phyloP scores from a whole-genome alignment of 2,113 vertebrate species.

The Thamnophis sirtalis region DNA sequence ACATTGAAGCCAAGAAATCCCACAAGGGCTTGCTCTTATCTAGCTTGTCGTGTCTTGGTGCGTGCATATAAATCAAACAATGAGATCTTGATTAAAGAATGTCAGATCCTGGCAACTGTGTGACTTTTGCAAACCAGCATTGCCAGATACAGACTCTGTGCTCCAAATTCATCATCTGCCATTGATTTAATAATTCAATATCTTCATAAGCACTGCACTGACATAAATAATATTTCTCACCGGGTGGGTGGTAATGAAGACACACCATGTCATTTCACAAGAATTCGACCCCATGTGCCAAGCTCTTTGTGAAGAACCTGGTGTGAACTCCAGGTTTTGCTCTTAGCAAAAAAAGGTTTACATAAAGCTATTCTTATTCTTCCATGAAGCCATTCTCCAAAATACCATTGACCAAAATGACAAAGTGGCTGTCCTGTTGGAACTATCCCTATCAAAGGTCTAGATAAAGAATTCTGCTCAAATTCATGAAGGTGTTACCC shows the following conservation, averaged over 20 bases:
- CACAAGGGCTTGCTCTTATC: not conserved
- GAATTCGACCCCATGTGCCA: not conserved
- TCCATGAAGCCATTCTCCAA: not conserved
- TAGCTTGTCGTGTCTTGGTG: constrained; percentile 9
- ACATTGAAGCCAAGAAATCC: not conserved
- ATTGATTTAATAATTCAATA: constrained; percentile 39
- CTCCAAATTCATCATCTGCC: constrained; percentile 47
- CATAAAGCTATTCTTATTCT: not conserved
- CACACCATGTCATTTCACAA: constrained; percentile 28
- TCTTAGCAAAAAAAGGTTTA: constrained; percentile 12
- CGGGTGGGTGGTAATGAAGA: constrained; percentile 18
- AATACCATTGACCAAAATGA: accelerated
- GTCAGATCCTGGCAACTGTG: constrained; percentile 46
- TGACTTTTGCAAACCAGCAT: constrained; percentile 48
- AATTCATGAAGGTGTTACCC: not conserved
- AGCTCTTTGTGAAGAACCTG: constrained; percentile 33
- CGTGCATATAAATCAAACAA: constrained; percentile 30
- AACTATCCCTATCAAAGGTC: not conserved
- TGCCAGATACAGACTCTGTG: constrained; percentile 45
- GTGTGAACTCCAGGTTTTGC: not conserved
- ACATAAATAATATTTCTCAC: constrained; percentile 44
- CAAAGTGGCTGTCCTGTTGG: too few relatives aligned
- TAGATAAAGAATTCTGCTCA: not conserved
- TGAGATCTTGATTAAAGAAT: constrained; percentile 47
- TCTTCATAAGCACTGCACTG: constrained; percentile 24